phyloP scores from a whole-genome alignment of 2,797 vertebrate species.

The Rallus crepitans region DNA sequence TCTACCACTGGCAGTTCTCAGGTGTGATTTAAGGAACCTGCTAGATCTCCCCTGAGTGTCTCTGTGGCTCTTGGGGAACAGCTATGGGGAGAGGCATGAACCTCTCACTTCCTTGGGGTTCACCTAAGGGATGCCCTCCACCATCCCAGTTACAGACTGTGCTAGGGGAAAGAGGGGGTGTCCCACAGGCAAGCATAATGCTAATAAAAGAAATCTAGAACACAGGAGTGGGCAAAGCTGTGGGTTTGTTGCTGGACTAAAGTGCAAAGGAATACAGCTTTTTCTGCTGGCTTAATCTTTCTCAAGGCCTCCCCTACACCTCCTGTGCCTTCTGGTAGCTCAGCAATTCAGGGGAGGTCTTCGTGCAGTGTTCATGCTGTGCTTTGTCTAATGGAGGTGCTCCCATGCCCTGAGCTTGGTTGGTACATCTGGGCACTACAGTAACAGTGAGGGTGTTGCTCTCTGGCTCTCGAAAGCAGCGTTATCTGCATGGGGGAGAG shows the following conservation, averaged over 20 bases:
- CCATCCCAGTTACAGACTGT: neutral
- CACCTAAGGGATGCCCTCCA: neutral
- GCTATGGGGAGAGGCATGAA: neutral
- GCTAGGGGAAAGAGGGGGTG: neutral
- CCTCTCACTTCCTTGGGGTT: accelerated
- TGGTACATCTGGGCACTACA: neutral
- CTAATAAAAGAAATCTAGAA: neutral
- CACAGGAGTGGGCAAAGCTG: accelerated
- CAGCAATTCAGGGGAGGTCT: neutral
- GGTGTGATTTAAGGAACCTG: neutral
- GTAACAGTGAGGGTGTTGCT: neutral
- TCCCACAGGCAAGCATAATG: too few relatives aligned
- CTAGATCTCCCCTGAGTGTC: neutral
- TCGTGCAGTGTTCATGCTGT: accelerated
- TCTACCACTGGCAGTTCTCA: neutral
- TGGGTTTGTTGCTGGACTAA: accelerated
- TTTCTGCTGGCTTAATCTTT: neutral
- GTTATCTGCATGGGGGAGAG: neutral
- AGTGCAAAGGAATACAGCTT: neutral
- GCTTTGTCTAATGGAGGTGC: neutral
- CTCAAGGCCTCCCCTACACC: neutral
- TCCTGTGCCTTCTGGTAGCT: neutral
- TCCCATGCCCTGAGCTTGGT: neutral
- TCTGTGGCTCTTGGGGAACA: neutral
- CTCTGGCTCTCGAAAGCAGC: neutral